Conservation (phyloP, 35 echinoderm and acorn worm species). For the Amphiura filiformis region DNA sequence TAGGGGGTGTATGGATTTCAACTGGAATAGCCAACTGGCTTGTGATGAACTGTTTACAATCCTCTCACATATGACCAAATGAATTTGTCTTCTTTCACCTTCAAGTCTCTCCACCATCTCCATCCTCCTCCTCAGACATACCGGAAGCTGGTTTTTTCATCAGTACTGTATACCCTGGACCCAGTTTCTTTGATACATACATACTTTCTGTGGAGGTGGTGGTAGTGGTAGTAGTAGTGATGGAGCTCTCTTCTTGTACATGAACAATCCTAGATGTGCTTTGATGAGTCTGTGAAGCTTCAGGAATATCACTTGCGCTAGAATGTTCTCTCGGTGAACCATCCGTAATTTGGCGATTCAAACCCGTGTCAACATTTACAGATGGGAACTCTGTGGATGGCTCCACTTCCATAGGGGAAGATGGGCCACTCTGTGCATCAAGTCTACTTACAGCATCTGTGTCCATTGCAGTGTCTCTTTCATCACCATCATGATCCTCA, state of each 20-base stretch:
- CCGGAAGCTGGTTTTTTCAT: conserved; percentile 31
- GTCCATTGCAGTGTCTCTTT: background rate
- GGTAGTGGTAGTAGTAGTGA: too few relatives aligned
- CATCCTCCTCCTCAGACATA: background rate
- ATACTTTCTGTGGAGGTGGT: background rate
- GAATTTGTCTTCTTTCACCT: too few relatives aligned
- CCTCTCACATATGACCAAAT: too few relatives aligned
- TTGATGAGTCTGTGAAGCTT: too few relatives aligned
- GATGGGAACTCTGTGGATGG: background rate
- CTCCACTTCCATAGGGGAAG: background rate
- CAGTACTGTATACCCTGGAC: conserved; percentile 71
- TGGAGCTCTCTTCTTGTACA: background rate
- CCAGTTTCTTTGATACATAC: conserved; percentile 58
- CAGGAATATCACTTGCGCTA: background rate
- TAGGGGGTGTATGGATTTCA: too few relatives aligned
- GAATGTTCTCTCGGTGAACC: background rate
- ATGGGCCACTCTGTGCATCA: background rate
- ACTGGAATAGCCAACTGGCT: too few relatives aligned
- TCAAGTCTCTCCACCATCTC: background rate
- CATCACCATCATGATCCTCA: background rate
- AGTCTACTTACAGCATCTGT: background rate
- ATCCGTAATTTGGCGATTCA: background rate
- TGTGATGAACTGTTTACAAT: too few relatives aligned
- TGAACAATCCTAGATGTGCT: too few relatives aligned
- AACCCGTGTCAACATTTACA: background rate